Evolutionary conservation across 2,888 invertebrate genomes (phyloP).

Genomic region (Synergus gifuensis): DNA sequence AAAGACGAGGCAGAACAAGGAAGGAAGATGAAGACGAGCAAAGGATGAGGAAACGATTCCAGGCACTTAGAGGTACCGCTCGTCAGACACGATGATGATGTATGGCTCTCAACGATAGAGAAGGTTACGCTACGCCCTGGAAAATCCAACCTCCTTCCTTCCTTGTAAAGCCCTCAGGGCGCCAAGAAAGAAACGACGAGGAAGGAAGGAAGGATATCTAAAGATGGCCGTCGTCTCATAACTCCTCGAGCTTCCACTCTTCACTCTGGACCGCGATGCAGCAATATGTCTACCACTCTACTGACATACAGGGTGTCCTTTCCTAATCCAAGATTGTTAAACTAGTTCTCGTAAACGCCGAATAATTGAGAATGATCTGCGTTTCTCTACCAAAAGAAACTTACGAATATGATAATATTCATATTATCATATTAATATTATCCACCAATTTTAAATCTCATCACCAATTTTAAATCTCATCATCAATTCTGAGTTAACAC

Average conservation of each 20-base stretch:
- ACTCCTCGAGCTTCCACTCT: conserved; percentile 57
- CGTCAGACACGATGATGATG: conserved; percentile 70
- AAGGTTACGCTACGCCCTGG: conserved; percentile 58
- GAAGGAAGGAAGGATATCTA: conserved; percentile 53
- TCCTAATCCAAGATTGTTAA: neutral
- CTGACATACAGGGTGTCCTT: conserved; percentile 2
- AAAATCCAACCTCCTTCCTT: conserved; percentile 58
- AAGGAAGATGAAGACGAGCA: conserved; percentile 51
- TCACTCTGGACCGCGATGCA: neutral
- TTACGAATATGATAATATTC: neutral
- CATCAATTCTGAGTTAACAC: no score
- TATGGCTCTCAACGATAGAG: conserved; percentile 66
- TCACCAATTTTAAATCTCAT: no score
- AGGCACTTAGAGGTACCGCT: conserved; percentile 67
- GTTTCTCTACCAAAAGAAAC: neutral
- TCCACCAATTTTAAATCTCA: no score
- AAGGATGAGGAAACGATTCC: conserved; percentile 60
- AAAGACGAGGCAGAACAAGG: conserved; percentile 53
- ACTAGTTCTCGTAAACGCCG: neutral
- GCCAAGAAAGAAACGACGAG: conserved; percentile 43
- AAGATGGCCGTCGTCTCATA: conserved; percentile 68
- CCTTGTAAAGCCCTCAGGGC: conserved; percentile 52
- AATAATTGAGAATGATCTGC: neutral
- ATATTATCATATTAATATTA: no score
- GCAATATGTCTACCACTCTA: conserved; percentile 7